Evolutionary conservation across 2,888 invertebrate species (phyloP).

Genomic region (Seladonia tumulorum): DNA sequence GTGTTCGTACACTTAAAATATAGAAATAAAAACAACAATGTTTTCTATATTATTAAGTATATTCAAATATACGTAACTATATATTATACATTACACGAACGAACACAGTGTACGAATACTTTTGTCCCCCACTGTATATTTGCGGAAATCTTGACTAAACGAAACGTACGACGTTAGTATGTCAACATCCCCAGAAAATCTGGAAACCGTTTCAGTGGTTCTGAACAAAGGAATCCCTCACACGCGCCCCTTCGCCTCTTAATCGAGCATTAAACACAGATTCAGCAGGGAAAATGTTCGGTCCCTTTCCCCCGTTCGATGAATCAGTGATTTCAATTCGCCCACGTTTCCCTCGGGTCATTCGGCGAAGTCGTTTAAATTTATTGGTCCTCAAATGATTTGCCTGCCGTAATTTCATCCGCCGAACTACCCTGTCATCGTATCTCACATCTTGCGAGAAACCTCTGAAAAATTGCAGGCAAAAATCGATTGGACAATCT

Average conservation of each 20-base stretch:
- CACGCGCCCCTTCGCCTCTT: slow-evolving; percentile 7
- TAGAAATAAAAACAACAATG: no score
- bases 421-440: background rate
- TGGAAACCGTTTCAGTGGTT: background rate
- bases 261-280: slow-evolving; percentile 43
- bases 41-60: no score
- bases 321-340: slow-evolving; percentile 46
- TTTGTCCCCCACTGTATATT: no score
- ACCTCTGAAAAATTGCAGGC: background rate
- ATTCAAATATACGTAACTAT: no score
- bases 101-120: no score
- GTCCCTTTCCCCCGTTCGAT: slow-evolving; percentile 14
- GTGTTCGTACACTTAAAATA: no score
- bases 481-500: background rate
- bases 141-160: background rate
- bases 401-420: background rate
- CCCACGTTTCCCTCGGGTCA: slow-evolving; percentile 19
- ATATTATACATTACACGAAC: no score
- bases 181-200: background rate
- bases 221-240: background rate
- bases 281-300: slow-evolving; percentile 2
- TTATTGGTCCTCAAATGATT: background rate
- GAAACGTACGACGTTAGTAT: background rate
- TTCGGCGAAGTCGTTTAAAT: background rate
- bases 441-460: background rate